phyloP scores from a whole-genome alignment of 2,113 vertebrate species.

The Pycnonotus jocosus region DNA sequence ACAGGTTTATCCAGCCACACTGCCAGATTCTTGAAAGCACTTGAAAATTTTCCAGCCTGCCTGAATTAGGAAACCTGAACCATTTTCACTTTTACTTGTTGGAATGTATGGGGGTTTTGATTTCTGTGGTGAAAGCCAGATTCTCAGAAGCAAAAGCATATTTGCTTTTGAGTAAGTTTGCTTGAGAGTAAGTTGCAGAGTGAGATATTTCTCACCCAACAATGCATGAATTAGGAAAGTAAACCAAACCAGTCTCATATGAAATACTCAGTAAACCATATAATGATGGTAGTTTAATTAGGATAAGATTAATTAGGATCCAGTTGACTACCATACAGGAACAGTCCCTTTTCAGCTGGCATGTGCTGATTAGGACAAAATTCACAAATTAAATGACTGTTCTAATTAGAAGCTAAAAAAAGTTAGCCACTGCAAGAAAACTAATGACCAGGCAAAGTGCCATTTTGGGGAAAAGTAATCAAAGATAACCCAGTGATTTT shows the following conservation, averaged over 20 bases:
- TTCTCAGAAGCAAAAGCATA: neutral
- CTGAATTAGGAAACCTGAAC: neutral
- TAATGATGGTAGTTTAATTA: neutral
- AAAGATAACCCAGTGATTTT: neutral
- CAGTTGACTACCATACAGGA: neutral
- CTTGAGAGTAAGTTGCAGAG: neutral
- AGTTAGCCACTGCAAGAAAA: neutral
- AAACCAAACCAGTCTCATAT: neutral
- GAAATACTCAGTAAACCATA: neutral
- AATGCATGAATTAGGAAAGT: neutral
- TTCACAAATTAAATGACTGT: neutral
- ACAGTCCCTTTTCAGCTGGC: neutral
- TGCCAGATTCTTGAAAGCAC: neutral
- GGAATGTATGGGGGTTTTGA: neutral
- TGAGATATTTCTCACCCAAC: neutral
- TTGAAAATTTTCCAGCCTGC: neutral
- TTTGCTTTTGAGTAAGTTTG: no score
- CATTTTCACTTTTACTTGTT: neutral
- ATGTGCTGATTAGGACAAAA: neutral
- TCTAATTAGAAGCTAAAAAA: neutral
- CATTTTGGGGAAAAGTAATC: neutral
- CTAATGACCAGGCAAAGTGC: neutral
- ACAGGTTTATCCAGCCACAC: neutral
- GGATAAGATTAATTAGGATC: neutral
- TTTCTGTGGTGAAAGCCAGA: neutral